Evolutionary conservation across 2,113 vertebrate species (phyloP).

Genomic region (Marcusenius ussheri): DNA sequence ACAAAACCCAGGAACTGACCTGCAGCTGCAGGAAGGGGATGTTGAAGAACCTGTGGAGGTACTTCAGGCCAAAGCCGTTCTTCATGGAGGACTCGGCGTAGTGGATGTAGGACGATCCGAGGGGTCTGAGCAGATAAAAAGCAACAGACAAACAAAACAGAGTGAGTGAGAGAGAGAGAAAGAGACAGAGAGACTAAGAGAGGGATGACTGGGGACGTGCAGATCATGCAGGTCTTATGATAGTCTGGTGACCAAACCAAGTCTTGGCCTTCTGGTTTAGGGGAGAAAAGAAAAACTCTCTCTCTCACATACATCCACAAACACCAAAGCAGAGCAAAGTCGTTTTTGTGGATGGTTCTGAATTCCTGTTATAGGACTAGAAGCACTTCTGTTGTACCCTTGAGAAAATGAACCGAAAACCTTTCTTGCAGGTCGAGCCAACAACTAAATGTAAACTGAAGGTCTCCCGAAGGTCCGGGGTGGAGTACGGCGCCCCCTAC

Average conservation of each 20-base stretch:
- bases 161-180: background rate
- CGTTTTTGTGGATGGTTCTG: background rate
- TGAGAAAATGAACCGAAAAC: background rate
- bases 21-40: slow-evolving; percentile 81
- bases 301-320: background rate
- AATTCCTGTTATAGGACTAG: background rate
- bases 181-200: background rate
- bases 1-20: slow-evolving; percentile 44
- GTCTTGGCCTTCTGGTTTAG: background rate
- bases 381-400: background rate
- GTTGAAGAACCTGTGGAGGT: slow-evolving; percentile 82
- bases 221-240: slow-evolving; percentile 14
- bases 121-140: slow-evolving; percentile 54
- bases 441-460: background rate
- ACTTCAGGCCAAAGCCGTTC: slow-evolving; percentile 82
- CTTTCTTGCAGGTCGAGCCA: background rate
- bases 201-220: background rate
- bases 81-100: slow-evolving; percentile 85
- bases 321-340: background rate
- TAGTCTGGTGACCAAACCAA: background rate
- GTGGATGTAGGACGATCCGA: slow-evolving; percentile 73
- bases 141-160: background rate
- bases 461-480: background rate
- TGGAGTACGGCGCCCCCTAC: slow-evolving; percentile 37
- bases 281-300: background rate